Evolutionary conservation across 2,888 invertebrate genomes (phyloP), one percentile per base, ranked within the genome.

Genomic region (Cryptophagus acutangulus): DNA sequence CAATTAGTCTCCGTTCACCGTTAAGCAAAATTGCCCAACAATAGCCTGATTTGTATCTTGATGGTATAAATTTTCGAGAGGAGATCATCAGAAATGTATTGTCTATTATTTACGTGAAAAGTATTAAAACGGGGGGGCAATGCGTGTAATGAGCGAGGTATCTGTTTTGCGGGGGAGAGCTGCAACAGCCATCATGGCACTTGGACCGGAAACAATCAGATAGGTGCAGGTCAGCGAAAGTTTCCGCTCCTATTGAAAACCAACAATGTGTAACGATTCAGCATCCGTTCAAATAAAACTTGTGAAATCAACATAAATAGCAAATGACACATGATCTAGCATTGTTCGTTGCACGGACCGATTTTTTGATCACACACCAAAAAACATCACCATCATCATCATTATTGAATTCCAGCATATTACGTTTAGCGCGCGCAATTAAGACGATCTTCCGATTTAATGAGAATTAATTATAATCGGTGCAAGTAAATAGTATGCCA

Each of bases 191-290:
- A 15, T n/a, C 15, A 31, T 31, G n/a, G 31, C 8, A 31, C 31
- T 10, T 40, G 45, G 46, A 57, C 60, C 59, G 67, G 67, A 68
- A 66, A 65, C 59, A 58, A 64, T 61, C 59, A 61, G 61, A 65
- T 63, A 61, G 61, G 62, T 55, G 62, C 61, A 62, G 66, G 63
- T 59, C 63, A 63, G 66, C 62, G 65, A 67, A 66, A 68, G 65
- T 68, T 66, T 68, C 66, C 67, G 64, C 59, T 65, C 58, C 67
- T 64, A 69, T 70, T 68, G 65, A 68, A 65, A 69, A 64, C 54
- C 67, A 66, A 50, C 66, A 61, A 59, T 52, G 68, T 64, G 68
- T 66, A 63, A 69, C 69, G 63, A 55, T 60, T 44, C 67, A 66
- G 65, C 67, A 66, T 67, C 66, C 67, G 68, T 55, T 43, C 43